These are phyloP conservation scores for Channa argus DNA, from an alignment of 2,113 vertebrate species.

Conservation along the genomic window DNA sequence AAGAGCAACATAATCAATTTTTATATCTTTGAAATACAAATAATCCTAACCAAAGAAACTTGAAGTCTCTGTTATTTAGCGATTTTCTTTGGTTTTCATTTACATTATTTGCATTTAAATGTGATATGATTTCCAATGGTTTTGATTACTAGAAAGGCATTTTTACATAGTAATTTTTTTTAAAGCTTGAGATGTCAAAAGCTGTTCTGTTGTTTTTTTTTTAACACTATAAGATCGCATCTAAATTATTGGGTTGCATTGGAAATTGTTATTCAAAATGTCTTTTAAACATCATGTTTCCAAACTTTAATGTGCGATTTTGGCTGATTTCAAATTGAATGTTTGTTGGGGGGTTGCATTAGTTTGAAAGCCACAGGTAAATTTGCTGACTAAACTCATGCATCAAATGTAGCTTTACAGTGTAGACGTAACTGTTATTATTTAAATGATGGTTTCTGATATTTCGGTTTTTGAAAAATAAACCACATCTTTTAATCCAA, in stretches of 20 bases:
- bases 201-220: constrained; percentile 54
- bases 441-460: constrained; percentile 80
- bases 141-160: constrained; percentile 65
- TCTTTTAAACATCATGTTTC: constrained; percentile 50
- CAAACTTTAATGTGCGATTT: constrained; percentile 60
- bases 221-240: constrained; percentile 39
- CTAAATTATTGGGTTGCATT: constrained; percentile 40
- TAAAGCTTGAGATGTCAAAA: constrained; percentile 66
- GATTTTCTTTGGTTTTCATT: constrained; percentile 81
- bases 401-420: constrained; percentile 83
- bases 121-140: constrained; percentile 62
- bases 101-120: constrained; percentile 71
- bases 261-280: constrained; percentile 31
- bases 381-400: constrained; percentile 60
- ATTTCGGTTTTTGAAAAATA: constrained; percentile 71
- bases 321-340: constrained; percentile 27
- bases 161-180: constrained; percentile 42
- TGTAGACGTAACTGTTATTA: constrained; percentile 86
- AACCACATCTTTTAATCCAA: constrained; percentile 60
- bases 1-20: constrained; percentile 86
- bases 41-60: constrained; percentile 95
- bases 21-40: constrained; percentile 86
- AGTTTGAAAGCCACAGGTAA: constrained; percentile 43
- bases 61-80: constrained; percentile 87
- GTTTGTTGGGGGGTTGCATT: constrained; percentile 38